Percentiles rank a stretch among this genome's conserved stretches.
Conservation (phyloP, 2,797 vertebrate genomes). For the Rhynchotus rufescens region DNA sequence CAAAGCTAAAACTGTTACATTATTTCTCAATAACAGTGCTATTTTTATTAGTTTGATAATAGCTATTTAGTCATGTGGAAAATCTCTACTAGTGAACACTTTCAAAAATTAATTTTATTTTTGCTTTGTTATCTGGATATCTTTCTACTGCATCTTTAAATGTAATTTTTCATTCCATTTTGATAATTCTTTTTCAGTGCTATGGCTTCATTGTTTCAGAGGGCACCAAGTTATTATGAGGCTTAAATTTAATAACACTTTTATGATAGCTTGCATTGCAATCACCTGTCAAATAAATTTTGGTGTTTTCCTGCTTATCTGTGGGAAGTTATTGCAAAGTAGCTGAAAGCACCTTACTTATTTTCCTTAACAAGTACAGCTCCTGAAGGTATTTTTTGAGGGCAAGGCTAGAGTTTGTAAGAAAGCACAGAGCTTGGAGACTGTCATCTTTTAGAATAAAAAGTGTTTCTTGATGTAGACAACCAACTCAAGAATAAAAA, state of each 20-base stretch:
- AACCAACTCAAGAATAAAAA: background rate
- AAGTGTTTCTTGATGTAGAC: background rate
- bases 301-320: conserved; percentile 1
- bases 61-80: conserved; percentile 29
- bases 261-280: conserved; percentile 30
- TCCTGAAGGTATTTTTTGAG: background rate
- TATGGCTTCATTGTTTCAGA: conserved; percentile 44
- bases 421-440: background rate
- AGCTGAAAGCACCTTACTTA: background rate
- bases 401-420: background rate
- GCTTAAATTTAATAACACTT: conserved; percentile 59
- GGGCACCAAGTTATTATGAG: conserved; percentile 6
- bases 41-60: conserved; percentile 61
- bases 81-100: conserved; percentile 7
- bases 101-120: conserved; percentile 54
- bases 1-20: conserved; percentile 3
- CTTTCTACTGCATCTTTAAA: conserved; percentile 30
- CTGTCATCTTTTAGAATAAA: background rate
- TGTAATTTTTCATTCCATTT: conserved; percentile 45
- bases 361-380: background rate
- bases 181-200: background rate
- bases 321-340: background rate
- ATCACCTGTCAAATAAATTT: conserved; percentile 39
- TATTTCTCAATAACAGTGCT: conserved; percentile 27
- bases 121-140: conserved; percentile 17